Conservation (phyloP, 1,140 invertebrate genomes). For the Bombus superbus region DNA sequence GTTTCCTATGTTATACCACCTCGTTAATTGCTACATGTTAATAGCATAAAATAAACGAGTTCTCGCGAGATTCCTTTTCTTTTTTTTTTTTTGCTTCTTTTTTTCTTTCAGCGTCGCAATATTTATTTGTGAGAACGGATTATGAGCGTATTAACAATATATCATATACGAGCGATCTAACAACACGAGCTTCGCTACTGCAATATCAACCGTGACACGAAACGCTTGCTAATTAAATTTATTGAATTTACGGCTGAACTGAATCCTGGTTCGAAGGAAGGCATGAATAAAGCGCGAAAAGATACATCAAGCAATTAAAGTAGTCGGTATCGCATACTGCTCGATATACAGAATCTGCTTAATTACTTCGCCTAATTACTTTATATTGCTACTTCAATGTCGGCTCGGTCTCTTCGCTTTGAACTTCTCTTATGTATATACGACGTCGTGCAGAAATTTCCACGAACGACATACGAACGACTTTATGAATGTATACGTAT, state of each 20-base stretch:
- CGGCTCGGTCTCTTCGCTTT: not conserved
- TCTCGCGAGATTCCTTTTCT: not conserved
- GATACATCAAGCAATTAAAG: slow-evolving; percentile 18
- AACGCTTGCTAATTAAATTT: slow-evolving; percentile 31
- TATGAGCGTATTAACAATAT: not conserved
- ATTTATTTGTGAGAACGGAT: not conserved
- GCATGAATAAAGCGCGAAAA: slow-evolving; percentile 14
- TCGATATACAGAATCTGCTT: slow-evolving; percentile 24
- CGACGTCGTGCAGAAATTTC: not conserved
- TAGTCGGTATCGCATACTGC: not conserved
- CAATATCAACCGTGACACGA: slow-evolving; percentile 3
- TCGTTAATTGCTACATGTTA: not conserved
- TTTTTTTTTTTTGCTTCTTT: too few relatives aligned
- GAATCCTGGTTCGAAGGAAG: slow-evolving; percentile 4
- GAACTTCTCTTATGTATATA: not conserved
- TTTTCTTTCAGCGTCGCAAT: too few relatives aligned
- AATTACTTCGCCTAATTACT: slow-evolving; percentile 39
- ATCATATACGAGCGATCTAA: not conserved
- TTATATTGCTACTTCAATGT: slow-evolving; percentile 27
- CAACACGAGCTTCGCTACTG: not conserved
- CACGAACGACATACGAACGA: not conserved
- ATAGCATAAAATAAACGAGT: not conserved
- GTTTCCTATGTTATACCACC: too few relatives aligned
- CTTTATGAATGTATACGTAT: not conserved
- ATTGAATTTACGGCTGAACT: slow-evolving; percentile 24